Evolutionary conservation across 1,140 invertebrate species (phyloP).

Genomic region (Nixonia krombeini): DNA sequence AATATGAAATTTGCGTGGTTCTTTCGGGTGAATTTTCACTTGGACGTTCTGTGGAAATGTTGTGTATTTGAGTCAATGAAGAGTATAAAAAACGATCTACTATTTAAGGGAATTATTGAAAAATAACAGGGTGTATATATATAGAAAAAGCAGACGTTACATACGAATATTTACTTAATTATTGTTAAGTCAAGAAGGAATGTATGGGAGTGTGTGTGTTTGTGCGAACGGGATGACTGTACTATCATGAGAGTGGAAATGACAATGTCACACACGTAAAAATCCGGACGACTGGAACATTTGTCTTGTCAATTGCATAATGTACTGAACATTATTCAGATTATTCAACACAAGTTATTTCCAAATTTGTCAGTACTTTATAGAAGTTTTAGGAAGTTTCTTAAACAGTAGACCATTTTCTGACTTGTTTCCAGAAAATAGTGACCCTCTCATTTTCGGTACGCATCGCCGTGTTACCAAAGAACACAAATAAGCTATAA

Average conservation of each 20-base stretch:
- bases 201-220: slow-evolving; percentile 11
- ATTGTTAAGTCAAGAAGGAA: slow-evolving; percentile 39
- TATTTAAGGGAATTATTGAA: slow-evolving; percentile 40
- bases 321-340: too few relatives aligned
- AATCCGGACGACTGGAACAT: too few relatives aligned
- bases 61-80: slow-evolving; percentile 7
- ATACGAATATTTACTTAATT: slow-evolving; percentile 69
- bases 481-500: slow-evolving; percentile 65
- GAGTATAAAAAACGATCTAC: slow-evolving; percentile 24
- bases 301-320: too few relatives aligned
- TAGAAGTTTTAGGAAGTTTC: too few relatives aligned
- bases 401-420: too few relatives aligned
- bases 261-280: too few relatives aligned
- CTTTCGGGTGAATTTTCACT: slow-evolving; percentile 1
- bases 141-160: slow-evolving; percentile 56
- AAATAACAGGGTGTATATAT: slow-evolving; percentile 68
- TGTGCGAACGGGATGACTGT: slow-evolving; percentile 41
- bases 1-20: neutral
- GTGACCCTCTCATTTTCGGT: slow-evolving; percentile 61
- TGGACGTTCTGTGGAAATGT: neutral
- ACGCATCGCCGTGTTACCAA: slow-evolving; percentile 68
- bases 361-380: too few relatives aligned
- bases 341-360: too few relatives aligned
- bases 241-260: slow-evolving; percentile 46
- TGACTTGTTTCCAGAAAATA: too few relatives aligned